Evolutionary conservation across 2,113 vertebrate species (phyloP).

Genomic region (Terrapene triunguis): DNA sequence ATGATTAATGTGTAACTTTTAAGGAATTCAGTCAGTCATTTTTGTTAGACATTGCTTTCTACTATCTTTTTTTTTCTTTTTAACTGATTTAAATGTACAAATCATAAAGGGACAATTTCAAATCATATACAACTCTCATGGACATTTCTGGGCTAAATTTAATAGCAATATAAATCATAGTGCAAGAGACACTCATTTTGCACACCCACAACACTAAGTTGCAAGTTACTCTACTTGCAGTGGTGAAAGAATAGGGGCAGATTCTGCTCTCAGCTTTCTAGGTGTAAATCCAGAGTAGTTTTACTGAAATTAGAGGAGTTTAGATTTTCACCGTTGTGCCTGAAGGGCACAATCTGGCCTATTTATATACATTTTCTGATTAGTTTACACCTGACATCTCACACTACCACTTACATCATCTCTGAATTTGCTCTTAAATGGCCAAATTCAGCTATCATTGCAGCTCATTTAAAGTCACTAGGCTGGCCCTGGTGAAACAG

Average conservation of each 20-base stretch:
- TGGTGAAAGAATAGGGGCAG: neutral
- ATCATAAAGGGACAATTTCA: neutral
- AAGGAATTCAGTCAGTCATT: neutral
- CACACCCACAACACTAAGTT: neutral
- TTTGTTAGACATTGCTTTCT: neutral
- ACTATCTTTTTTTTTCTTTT: neutral
- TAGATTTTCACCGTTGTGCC: neutral
- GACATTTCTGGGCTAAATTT: neutral
- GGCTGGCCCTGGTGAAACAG: neutral
- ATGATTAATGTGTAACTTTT: neutral
- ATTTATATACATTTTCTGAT: neutral
- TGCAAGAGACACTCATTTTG: rapidly evolving
- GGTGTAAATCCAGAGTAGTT: neutral
- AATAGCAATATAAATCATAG: neutral
- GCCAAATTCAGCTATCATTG: neutral
- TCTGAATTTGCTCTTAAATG: neutral
- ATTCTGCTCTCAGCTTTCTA: neutral
- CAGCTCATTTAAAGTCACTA: neutral
- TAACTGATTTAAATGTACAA: neutral
- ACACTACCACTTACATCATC: neutral
- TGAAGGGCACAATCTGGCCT: neutral
- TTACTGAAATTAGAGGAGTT: neutral
- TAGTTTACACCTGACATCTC: neutral
- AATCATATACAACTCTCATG: neutral
- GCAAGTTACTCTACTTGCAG: neutral